Percentiles rank a stretch among this genome's conserved stretches.
phyloP scores from a whole-genome alignment of 1,140 invertebrate species.

The Berghia stephanieae region DNA sequence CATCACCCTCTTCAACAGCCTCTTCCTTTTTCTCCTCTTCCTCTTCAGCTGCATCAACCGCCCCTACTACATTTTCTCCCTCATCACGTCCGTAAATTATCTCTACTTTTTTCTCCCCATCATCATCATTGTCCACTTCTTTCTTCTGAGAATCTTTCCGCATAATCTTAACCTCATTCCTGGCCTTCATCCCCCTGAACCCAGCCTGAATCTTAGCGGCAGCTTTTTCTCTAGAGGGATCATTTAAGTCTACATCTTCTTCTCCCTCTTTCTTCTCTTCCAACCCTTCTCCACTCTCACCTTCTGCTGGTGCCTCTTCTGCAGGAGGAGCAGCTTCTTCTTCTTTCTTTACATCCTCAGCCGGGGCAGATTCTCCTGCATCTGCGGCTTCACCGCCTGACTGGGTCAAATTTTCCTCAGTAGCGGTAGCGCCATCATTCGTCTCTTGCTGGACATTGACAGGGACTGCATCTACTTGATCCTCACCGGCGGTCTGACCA shows the following conservation, averaged over 20 bases:
- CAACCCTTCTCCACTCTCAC: slow-evolving; percentile 43
- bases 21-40: not conserved
- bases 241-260: slow-evolving; percentile 50
- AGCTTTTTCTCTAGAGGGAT: slow-evolving; percentile 46
- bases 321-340: not conserved
- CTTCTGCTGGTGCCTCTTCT: not conserved
- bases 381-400: not conserved
- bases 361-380: not conserved
- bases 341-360: not conserved
- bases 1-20: not conserved
- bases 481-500: too few species aligned
- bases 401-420: not conserved
- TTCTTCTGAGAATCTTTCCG: not conserved
- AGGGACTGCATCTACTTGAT: not conserved
- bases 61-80: not conserved
- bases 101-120: not conserved
- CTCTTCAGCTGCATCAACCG: not conserved
- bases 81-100: not conserved
- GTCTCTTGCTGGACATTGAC: not conserved
- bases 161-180: slow-evolving; percentile 39
- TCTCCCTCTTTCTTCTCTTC: slow-evolving; percentile 33
- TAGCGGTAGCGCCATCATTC: too few species aligned
- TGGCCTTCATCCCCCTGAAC: slow-evolving; percentile 45
- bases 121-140: not conserved
- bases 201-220: slow-evolving; percentile 58